phyloP scores from a whole-genome alignment of 2,888 invertebrate species.

The Drosophila greeni region DNA sequence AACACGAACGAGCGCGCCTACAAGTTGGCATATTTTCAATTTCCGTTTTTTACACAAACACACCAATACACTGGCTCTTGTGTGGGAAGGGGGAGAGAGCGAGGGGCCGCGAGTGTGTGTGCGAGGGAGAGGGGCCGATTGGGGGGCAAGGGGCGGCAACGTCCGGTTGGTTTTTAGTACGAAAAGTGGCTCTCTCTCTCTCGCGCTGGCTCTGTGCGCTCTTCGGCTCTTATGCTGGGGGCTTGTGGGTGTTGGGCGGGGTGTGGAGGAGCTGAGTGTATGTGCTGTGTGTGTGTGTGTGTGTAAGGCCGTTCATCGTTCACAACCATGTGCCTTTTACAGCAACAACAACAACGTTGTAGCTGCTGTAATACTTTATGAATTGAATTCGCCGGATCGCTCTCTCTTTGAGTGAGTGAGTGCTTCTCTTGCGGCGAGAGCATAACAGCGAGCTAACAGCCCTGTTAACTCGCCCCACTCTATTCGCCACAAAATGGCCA shows the following conservation, averaged over 20 bases:
- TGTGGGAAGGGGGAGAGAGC: conserved; percentile 22
- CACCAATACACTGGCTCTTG: conserved; percentile 9
- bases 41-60: conserved; percentile 73
- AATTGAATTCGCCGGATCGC: conserved; percentile 33
- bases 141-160: conserved; percentile 62
- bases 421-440: not conserved
- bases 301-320: conserved; percentile 29
- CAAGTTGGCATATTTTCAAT: conserved; percentile 78
- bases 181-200: conserved; percentile 53
- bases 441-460: conserved; percentile 14
- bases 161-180: conserved; percentile 73
- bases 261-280: not conserved
- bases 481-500: conserved; percentile 14
- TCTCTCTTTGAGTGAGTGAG: conserved; percentile 12
- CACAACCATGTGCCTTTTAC: conserved; percentile 37
- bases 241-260: not conserved
- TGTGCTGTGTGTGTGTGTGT: not conserved
- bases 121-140: conserved; percentile 3
- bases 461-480: conserved; percentile 7
- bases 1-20: conserved; percentile 71
- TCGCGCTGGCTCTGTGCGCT: not conserved
- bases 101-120: conserved; percentile 20
- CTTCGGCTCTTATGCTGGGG: conserved; percentile 8
- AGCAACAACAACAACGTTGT: conserved; percentile 22
- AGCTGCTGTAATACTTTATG: conserved; percentile 33